A percentile compares a stretch with the other conserved stretches of the same genome.
Evolutionary conservation across 2,797 vertebrate genomes (phyloP).

Genomic region (Crax fasciolata): DNA sequence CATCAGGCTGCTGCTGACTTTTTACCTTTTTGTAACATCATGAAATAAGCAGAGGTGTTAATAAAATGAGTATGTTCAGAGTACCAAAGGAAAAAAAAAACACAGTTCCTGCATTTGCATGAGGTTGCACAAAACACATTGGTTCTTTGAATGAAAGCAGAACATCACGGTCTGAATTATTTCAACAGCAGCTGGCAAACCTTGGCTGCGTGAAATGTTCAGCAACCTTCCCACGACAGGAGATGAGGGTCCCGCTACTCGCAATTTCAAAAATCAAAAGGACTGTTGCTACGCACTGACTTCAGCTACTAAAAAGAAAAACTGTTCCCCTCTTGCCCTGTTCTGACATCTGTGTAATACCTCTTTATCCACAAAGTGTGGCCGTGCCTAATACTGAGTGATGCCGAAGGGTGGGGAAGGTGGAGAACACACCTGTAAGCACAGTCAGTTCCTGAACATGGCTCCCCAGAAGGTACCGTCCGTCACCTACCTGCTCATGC

Average conservation of each 20-base stretch:
- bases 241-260: not conserved
- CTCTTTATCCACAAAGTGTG: not conserved
- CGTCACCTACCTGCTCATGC: not conserved
- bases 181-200: slow-evolving; percentile 45
- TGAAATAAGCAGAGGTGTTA: not conserved
- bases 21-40: not conserved
- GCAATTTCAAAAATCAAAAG: slow-evolving; percentile 4
- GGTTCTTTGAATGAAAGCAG: not conserved
- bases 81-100: not conserved
- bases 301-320: not conserved
- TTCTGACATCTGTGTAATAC: not conserved
- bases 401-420: not conserved
- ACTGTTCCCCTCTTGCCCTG: not conserved
- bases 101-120: not conserved
- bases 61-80: not conserved
- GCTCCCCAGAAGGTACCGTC: not conserved
- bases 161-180: not conserved
- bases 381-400: not conserved
- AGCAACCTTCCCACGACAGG: not conserved
- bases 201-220: slow-evolving; percentile 28
- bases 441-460: not conserved
- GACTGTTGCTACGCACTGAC: not conserved
- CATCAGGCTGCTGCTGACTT: slow-evolving; percentile 7
- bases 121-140: not conserved
- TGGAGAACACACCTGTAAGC: not conserved